Evolutionary conservation across 1,140 invertebrate genomes (phyloP), one percentile per base, ranked within the genome.

Genomic region (Aphidius ervi): DNA sequence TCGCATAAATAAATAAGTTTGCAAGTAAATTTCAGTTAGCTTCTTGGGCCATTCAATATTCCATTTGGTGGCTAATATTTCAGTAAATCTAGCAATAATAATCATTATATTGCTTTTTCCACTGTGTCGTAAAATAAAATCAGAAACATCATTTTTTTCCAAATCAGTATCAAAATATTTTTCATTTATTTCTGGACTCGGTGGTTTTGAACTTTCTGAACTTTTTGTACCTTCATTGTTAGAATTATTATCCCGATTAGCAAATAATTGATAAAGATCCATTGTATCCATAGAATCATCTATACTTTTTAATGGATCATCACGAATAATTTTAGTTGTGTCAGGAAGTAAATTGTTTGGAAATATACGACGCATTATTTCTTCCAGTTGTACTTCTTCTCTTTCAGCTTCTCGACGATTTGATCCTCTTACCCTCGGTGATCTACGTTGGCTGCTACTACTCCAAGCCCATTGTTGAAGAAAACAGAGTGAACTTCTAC

Each of bases 381-480:
- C 85, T 60, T 87, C 83, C 23, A 92, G 76, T 8, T 82, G 84
- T 63, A 86, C 83, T 77, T 88, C 87, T 60, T 85, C 84, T 58
- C 80, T 83, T 65, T 86, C 84, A 61, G 83, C 80, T 58, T 82
- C 83, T 58, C 73, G 84, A 74, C 73, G 80, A 58, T 72, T 76
- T 61, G 72, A 76, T 67, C 76, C 84, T 74, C 79, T 84, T 10
- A 83, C 88, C 50, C 87, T 70, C 4, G 86, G 84, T 4, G 87
- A 88, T 63, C 88, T 80, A 59, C 88, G 77, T 73, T 88, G 89
- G 61, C 82, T 88, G 65, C 67, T 72, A 46, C 68, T 69, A 59
- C 87, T 87, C 85, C 87, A 88, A 31, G 86, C 86, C 84, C 87
- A 87, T 64, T 87, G 85, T 64, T 90, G 84, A 8, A 89, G 73